Conservation (phyloP, 2,888 invertebrate species). For the Lapara coniferarum region DNA sequence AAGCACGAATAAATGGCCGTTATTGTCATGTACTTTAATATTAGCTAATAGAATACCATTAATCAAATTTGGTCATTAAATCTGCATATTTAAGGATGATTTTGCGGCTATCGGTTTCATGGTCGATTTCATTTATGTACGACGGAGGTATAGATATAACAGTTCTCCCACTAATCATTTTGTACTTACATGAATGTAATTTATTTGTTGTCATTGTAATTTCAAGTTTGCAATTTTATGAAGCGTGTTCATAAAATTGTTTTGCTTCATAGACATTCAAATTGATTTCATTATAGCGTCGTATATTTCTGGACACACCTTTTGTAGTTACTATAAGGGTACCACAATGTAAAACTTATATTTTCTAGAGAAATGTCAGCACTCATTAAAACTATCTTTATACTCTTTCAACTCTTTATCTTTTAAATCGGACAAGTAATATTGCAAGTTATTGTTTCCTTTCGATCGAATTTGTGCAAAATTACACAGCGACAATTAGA, state of each 20-base stretch:
- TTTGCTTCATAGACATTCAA: conserved; percentile 26
- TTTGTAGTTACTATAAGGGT: background rate
- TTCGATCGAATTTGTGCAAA: conserved; percentile 2
- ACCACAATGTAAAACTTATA: background rate
- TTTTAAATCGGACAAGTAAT: background rate
- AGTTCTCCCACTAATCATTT: background rate
- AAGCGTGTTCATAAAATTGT: conserved; percentile 19
- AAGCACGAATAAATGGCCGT: conserved; percentile 35
- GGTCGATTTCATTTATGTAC: conserved; percentile 35
- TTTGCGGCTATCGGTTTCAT: conserved; percentile 59
- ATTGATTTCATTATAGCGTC: conserved; percentile 26
- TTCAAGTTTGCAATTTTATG: conserved; percentile 20
- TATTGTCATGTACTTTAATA: conserved; percentile 51
- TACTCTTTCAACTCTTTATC: conserved; percentile 9
- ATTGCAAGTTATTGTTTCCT: conserved; percentile 8
- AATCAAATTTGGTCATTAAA: conserved; percentile 60
- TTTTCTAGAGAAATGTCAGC: conserved; percentile 19
- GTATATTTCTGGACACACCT: conserved; percentile 16
- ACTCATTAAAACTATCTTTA: conserved; percentile 16
- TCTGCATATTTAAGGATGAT: conserved; percentile 62
- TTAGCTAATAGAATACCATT: conserved; percentile 71
- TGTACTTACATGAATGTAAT: conserved; percentile 4
- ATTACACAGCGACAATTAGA: background rate
- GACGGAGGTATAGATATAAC: conserved; percentile 4
- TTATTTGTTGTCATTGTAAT: conserved; percentile 8